phyloP scores from a whole-genome alignment of 2,888 invertebrate genomes.

The Calephelis perditalis region DNA sequence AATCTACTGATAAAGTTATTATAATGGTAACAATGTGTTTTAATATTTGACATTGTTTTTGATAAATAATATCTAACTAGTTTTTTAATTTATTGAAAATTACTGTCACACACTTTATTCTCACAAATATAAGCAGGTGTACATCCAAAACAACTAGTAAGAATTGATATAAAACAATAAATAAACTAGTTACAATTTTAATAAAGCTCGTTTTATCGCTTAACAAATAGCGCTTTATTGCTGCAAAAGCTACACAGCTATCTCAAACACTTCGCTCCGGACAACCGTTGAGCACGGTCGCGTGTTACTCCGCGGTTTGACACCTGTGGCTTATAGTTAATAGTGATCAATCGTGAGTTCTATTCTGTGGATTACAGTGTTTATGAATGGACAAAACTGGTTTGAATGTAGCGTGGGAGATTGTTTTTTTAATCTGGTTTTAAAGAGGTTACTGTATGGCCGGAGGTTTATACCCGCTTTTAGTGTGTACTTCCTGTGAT shows the following conservation, averaged over 20 bases:
- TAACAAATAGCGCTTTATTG: neutral
- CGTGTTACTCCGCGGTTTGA: constrained; percentile 27
- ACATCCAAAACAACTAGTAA: too few species aligned
- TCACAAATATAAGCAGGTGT: too few species aligned
- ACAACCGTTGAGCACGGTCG: constrained; percentile 41
- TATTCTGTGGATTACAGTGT: constrained; percentile 17
- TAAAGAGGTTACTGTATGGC: constrained; percentile 11
- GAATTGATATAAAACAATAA: too few species aligned
- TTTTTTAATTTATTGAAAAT: too few species aligned
- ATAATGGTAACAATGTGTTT: too few species aligned
- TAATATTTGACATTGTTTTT: too few species aligned
- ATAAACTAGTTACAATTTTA: too few species aligned
- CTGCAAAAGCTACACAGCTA: constrained; percentile 1
- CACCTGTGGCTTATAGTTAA: constrained; percentile 54
- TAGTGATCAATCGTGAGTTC: constrained; percentile 5
- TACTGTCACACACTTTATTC: too few species aligned
- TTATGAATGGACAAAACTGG: constrained; percentile 5
- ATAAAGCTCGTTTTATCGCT: too few species aligned
- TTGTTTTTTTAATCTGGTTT: constrained; percentile 2
- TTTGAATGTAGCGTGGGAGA: constrained; percentile 11
- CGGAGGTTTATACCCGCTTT: constrained; percentile 5
- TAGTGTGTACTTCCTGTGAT: constrained; percentile 6
- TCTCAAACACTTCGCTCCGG: constrained; percentile 44
- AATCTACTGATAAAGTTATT: too few species aligned
- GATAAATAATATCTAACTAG: too few species aligned